Evolutionary conservation across 1,140 invertebrate species (phyloP), one percentile per base, ranked within the genome.

Genomic region (Aplysia californica): DNA sequence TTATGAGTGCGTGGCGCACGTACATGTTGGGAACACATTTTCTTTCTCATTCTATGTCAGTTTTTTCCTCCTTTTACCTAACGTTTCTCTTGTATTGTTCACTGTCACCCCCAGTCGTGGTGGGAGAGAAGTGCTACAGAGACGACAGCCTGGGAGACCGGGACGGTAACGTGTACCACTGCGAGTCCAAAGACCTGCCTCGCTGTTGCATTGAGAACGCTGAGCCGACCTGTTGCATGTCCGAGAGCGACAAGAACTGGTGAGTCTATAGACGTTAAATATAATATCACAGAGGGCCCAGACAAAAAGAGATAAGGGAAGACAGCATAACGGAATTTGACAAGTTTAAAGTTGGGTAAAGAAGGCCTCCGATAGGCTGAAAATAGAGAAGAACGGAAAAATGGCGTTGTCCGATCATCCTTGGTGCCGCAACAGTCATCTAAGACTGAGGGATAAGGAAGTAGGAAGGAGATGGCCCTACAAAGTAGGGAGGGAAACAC

Each of bases 111-210:
- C 5, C 6, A 68, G 66, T 2, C 6, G 66, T 44, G 26, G 39
- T 23, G 2, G 29, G 68, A 2, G 68, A 18, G 20, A 79, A 74
- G 38, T 79, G 80, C 58, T 79, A 74, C 68, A 79, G 50, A 72
- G 68, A 78, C 18, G 69, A 76, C 15, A 56, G 35, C 0, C 33
- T 79, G 3, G 78, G 80, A 0, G 76, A 79, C 3, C 55, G 65
- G 6, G 66, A 75, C 2, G 73, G 72, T 1, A 79, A 82, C 35
- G 80, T 82, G 23, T 82, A 82, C 41, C 68, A 78, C 33, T 82
- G 80, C 56, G 56, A 78, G 10, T 72, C 65, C 0, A 68, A 65
- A 1, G 59, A 55, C n/a, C 73, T 77, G 44, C 23, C 78, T 1
- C 69, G 78, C 21, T 82, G 80, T 38, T 82, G 80, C 65, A 56